Evolutionary conservation across 2,113 vertebrate genomes (phyloP), one percentile per base, ranked within the genome.

Genomic region (Nibea coibor): DNA sequence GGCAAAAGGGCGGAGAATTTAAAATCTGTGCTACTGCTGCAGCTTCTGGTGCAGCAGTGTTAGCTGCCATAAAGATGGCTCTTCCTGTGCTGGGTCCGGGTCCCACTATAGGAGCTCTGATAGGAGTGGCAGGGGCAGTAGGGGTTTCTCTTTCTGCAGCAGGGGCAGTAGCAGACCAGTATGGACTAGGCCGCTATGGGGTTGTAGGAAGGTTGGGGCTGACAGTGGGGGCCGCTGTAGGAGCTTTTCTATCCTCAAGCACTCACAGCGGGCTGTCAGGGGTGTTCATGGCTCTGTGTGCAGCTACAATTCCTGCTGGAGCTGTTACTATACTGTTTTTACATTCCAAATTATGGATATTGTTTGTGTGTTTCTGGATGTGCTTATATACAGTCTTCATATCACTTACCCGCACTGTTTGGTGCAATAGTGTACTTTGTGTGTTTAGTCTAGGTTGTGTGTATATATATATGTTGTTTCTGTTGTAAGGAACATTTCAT

Each of bases 141-240:
- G 85, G 85, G 7, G 68, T 78, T 3, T 69, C 56, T 47, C 50
- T 87, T 16, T 43, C 62, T 47, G 85, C 72, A 69, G 81, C 68
- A 8, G 45, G 0, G 43, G 47, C 62, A 50, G 50, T 2, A 28
- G 62, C 67, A 31, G 16, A 68, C 5, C 7, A 24, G n/a, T 77
- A 57, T 69, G 67, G 62, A 26, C 15, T 22, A 19, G 15, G 35
- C 1, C 0, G 2, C 3, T 47, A 3, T 50, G 58, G 57, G 22
- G 11, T 22, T 4, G 15, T 14, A 5, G 85, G 85, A 48, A 64
- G 11, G 35, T 5, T 63, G 10, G 85, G 81, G 10, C 48, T 71
- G 43, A 51, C 28, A 15, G 15, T 61, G 11, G 81, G 81, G 11
- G 77, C 67, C 57, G 63, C 54, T 47, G 45, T 50, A 0, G 81